These are phyloP conservation scores for Aythya baeri DNA, from an alignment of 2,113 vertebrate species.

Conservation along the genomic window DNA sequence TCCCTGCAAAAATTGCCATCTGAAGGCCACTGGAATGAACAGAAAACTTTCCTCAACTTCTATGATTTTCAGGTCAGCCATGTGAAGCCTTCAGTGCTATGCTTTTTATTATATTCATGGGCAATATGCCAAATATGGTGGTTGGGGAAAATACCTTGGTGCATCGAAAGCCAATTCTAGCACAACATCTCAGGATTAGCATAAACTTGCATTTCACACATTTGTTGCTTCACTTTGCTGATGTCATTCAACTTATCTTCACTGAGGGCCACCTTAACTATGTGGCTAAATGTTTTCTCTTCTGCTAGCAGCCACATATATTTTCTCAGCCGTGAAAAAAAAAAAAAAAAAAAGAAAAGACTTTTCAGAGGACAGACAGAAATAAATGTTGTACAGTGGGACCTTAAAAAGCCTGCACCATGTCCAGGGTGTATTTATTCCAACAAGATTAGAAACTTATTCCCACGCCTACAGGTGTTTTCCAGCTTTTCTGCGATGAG, in stretches of 20 bases:
- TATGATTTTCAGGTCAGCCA: neutral
- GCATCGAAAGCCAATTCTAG: neutral
- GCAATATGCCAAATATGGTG: neutral
- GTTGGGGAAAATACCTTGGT: neutral
- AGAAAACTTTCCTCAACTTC: neutral
- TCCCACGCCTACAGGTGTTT: constrained; percentile 38
- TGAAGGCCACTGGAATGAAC: neutral
- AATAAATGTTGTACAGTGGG: neutral
- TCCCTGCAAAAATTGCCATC: neutral
- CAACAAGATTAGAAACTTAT: neutral
- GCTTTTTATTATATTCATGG: neutral
- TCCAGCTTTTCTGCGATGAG: constrained; percentile 37
- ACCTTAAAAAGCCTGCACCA: neutral
- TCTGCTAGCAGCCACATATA: neutral
- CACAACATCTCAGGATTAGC: neutral
- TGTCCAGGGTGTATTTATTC: neutral
- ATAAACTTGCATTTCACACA: neutral
- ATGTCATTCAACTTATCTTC: neutral
- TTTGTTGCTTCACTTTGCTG: neutral
- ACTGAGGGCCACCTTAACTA: neutral
- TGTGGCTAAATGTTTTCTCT: neutral
- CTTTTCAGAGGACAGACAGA: neutral
- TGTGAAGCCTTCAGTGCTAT: neutral
- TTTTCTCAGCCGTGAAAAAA: neutral
- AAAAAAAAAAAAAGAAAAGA: neutral